Evolutionary conservation across 1,140 invertebrate genomes (phyloP), one percentile per base, ranked within the genome.

Genomic region (Ostrea denselamellosa): DNA sequence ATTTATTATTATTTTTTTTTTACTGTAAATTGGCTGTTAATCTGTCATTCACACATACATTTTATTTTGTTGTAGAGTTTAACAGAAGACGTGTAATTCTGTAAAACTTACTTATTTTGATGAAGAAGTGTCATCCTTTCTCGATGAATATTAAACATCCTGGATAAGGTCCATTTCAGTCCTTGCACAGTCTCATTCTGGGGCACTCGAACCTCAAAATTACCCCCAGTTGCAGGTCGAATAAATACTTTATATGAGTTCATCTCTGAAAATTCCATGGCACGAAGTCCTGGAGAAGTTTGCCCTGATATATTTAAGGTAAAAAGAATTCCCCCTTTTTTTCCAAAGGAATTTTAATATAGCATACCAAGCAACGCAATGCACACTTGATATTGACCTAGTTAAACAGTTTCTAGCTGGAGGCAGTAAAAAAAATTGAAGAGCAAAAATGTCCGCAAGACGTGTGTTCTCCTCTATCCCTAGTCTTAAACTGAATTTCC

Each of bases 81-180:
- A 34, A 4, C 12, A 77, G 14, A 77, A 77, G 22, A 34, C 5
- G 25, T 10, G 28, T 77, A 28, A 28, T 28, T 77, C 68, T 77
- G 25, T 8, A 53, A 8, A 52, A 93, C 93, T 91, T 95, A 98
- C 98, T 97, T 98, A 95, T 99, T 97, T 91, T 97, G 96, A 95
- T 98, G 97, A 87, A 99, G 96, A 92, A 99, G 96, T 94, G 97
- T 98, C 95, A 98, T 98, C 93, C 97, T 96, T 95, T 98, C 97
- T 95, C 98, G 98, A 90, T 97, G 96, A 93, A 98, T 97, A 96
- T 98, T 98, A 88, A 98, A 96, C 94, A 97, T 97, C 95, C 98
- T 98, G n/a, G 98, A 98, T 91, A 98, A 97, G 82, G 97, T 96
- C 95, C 98, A 98, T 95, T 98, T 98, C 19, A 98, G 96, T 94